phyloP scores from a whole-genome alignment of 1,140 invertebrate species.

The Sogatella furcifera region DNA sequence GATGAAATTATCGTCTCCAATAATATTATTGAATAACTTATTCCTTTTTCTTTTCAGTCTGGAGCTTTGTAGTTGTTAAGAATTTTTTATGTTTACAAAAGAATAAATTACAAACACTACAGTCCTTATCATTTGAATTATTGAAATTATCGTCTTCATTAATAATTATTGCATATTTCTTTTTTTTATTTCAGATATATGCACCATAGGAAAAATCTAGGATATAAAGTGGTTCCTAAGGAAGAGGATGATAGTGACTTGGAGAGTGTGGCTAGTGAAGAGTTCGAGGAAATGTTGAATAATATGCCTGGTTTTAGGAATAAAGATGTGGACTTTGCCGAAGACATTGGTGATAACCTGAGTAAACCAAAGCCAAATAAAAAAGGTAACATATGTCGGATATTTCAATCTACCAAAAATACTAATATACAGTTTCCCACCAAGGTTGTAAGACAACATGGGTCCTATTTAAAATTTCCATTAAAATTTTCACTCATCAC shows the following conservation, averaged over 20 bases:
- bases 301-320: conserved; percentile 39
- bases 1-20: too few species aligned
- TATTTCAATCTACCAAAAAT: conserved; percentile 9
- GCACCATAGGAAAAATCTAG: conserved; percentile 25
- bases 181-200: conserved; percentile 25
- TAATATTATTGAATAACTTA: too few species aligned
- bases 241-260: conserved; percentile 45
- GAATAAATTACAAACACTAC: too few species aligned
- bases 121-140: too few species aligned
- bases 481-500: too few species aligned
- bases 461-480: too few species aligned
- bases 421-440: too few species aligned
- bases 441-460: too few species aligned
- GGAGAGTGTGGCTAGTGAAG: conserved; percentile 76
- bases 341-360: conserved; percentile 24
- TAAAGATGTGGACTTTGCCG: conserved; percentile 30
- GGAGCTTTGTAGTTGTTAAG: too few species aligned
- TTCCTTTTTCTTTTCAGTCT: too few species aligned
- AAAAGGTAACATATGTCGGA: conserved; percentile 13
- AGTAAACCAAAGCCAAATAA: conserved; percentile 29
- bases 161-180: conserved; percentile 17
- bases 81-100: too few species aligned
- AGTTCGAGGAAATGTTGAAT: conserved; percentile 77
- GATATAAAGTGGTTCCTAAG: conserved; percentile 20
- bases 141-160: too few species aligned